These are phyloP conservation scores for Macropodus opercularis DNA, from an alignment of 2,797 vertebrate species.

Conservation along the genomic window DNA sequence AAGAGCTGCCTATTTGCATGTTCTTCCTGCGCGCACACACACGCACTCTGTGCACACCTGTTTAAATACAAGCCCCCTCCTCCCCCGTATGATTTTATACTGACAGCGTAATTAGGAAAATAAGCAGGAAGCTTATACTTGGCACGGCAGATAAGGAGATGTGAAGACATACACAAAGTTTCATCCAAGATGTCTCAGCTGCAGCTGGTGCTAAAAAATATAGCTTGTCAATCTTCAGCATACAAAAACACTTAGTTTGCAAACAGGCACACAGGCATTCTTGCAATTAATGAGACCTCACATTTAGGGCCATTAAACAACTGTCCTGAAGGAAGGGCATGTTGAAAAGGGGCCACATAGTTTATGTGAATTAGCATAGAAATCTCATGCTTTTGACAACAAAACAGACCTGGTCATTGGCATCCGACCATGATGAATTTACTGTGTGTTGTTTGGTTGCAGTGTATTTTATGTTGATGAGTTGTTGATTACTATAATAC, in stretches of 20 bases:
- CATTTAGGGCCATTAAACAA: slow-evolving; percentile 13
- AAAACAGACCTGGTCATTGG: too few relatives aligned
- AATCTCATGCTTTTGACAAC: too few relatives aligned
- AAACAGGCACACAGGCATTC: slow-evolving; percentile 21
- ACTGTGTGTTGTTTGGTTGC: background rate
- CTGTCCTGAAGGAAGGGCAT: slow-evolving; percentile 3
- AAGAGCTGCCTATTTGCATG: slow-evolving; percentile 77
- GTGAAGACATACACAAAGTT: slow-evolving; percentile 8
- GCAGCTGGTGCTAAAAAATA: slow-evolving; percentile 32
- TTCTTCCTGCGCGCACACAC: slow-evolving; percentile 49
- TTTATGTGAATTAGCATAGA: too few relatives aligned
- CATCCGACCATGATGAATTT: background rate
- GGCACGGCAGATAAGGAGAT: slow-evolving; percentile 28
- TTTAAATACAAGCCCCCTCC: slow-evolving; percentile 50
- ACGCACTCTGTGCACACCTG: slow-evolving; percentile 48
- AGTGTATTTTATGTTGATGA: background rate
- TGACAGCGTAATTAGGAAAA: slow-evolving; percentile 52
- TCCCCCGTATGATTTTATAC: slow-evolving; percentile 48
- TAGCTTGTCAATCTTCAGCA: slow-evolving; percentile 35
- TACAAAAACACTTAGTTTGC: slow-evolving; percentile 20
- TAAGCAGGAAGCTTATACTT: slow-evolving; percentile 43
- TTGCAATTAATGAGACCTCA: slow-evolving; percentile 39
- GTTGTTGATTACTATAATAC: too few relatives aligned
- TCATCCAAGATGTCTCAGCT: slow-evolving; percentile 10
- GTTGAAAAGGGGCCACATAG: slow-evolving; percentile 6